Evolutionary conservation across 2,113 vertebrate species (phyloP), one percentile per base, ranked within the genome.

Genomic region (Heliornis fulica): DNA sequence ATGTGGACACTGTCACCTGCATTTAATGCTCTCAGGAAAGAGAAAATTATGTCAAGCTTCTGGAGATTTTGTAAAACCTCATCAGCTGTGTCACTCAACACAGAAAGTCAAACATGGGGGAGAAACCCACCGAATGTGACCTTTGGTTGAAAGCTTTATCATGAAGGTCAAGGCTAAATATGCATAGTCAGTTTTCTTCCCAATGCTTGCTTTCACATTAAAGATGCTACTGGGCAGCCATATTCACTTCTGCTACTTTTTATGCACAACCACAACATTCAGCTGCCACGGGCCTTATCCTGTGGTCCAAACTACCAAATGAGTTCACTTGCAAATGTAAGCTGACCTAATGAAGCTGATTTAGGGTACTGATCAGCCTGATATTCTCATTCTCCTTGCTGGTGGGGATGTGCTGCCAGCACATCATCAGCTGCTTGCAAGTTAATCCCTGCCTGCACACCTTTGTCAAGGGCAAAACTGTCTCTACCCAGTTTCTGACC

Each of bases 251-350:
- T 48, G 22, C 23, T 61, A 16, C 7, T 66, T 85, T 65, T 83
- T 41, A 78, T 72, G 51, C 10, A 12, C 7, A 22, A 8, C 65
- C 9, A 50, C 31, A 48, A 4, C 5, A 74, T 19, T 14, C 34
- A 15, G 9, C 38, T 64, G n/a, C n/a, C 60, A 31, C 13, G 51
- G 50, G 36, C 20, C 54, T 83, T 61, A 57, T 45, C 66, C 45
- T 92, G 45, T 25, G 61, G 9, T 4, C 57, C 36, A 19, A 0
- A 2, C 41, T 81, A 29, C 26, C 0, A 0, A n/a, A 66, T 50
- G 17, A 32, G 10, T 69, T 57, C 80, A 22, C 68, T 87, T 75
- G 34, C 25, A 46, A 13, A 32, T 26, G 41, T 38, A 70, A 74
- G 17, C 38, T 87, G 93, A 71, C 41, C 5, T 48, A 50, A 65